Evolutionary conservation across 2,888 invertebrate species (phyloP).

Genomic region (Rhingia campestris): DNA sequence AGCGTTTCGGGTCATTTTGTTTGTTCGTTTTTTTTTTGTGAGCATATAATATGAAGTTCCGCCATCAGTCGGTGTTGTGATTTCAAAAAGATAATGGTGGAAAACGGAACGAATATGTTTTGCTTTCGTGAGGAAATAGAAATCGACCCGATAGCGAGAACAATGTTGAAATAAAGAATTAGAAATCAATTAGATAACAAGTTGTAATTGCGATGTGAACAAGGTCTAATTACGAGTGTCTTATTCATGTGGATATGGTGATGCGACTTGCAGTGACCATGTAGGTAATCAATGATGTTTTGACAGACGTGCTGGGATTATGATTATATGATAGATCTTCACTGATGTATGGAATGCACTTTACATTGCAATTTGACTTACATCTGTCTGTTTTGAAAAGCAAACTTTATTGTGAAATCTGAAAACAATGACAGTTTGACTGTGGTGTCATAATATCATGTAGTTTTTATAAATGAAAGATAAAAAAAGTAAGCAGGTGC

Average conservation of each 20-base stretch:
- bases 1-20: constrained; percentile 59
- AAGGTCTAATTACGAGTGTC: constrained; percentile 81
- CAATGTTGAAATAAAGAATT: constrained; percentile 70
- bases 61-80: constrained; percentile 45
- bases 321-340: too few species aligned
- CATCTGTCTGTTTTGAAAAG: too few species aligned
- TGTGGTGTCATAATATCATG: too few species aligned
- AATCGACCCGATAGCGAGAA: constrained; percentile 32
- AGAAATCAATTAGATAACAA: constrained; percentile 80
- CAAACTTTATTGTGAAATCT: too few species aligned
- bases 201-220: constrained; percentile 81
- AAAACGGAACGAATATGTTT: constrained; percentile 39
- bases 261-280: neutral
- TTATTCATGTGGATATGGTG: constrained; percentile 46
- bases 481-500: too few species aligned
- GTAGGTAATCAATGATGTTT: neutral
- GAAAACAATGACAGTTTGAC: too few species aligned
- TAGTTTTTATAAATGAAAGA: too few species aligned
- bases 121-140: constrained; percentile 27
- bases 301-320: neutral
- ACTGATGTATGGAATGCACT: too few species aligned
- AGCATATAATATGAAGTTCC: constrained; percentile 43
- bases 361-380: too few species aligned
- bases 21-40: constrained; percentile 6
- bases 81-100: constrained; percentile 53